Percentiles rank a stretch among this genome's conserved stretches.
These are phyloP conservation scores for Hyaena hyaena DNA, from an alignment of 2,113 vertebrate species.

Conservation along the genomic window DNA sequence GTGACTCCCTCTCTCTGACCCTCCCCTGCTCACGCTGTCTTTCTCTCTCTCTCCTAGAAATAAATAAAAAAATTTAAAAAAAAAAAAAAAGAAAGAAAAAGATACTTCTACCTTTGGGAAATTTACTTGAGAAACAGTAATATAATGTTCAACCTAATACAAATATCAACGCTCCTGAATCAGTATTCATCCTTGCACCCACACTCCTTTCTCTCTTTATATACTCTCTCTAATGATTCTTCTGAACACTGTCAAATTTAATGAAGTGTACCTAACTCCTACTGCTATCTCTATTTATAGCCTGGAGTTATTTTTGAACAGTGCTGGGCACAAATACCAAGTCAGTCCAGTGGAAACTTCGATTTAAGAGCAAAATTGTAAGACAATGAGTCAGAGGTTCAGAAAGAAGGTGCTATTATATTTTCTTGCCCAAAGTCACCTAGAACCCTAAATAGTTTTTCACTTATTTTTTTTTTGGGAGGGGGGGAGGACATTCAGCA, in stretches of 20 bases:
- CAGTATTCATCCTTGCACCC: not conserved
- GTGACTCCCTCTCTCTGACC: no score
- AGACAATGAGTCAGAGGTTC: conserved; percentile 4
- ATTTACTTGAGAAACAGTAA: not conserved
- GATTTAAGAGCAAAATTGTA: conserved; percentile 18
- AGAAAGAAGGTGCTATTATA: not conserved
- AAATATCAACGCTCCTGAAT: not conserved
- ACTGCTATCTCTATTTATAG: conserved; percentile 9
- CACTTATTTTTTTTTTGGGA: not conserved
- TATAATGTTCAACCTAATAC: not conserved
- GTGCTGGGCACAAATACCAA: conserved; percentile 34
- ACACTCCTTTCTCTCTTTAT: not conserved
- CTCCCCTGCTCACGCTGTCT: no score
- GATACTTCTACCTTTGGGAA: not conserved
- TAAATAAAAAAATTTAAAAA: no score
- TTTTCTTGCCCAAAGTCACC: conserved; percentile 29
- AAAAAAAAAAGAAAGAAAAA: conserved; percentile 17
- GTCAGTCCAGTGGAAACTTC: conserved; percentile 30
- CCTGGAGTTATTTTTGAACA: conserved; percentile 44
- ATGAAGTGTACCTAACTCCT: not conserved
- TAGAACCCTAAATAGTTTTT: not conserved
- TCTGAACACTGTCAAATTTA: not conserved
- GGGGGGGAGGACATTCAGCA: not conserved
- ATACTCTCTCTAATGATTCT: not conserved
- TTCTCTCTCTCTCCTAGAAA: no score